Evolutionary conservation across 2,113 vertebrate species (phyloP).

Genomic region (Acanthisitta chloris): DNA sequence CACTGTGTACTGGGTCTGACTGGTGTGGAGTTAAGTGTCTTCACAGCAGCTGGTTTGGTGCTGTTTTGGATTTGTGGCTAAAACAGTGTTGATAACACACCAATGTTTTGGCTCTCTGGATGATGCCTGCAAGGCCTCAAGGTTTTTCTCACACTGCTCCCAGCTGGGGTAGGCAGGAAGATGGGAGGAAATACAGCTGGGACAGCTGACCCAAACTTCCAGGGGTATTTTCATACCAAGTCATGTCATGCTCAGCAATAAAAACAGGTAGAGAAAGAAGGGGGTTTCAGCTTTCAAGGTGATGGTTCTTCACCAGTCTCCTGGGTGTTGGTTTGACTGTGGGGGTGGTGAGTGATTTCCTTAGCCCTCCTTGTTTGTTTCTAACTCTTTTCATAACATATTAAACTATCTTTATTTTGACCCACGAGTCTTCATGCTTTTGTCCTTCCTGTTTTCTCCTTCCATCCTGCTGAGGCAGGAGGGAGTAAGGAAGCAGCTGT

Average conservation of each 20-base stretch:
- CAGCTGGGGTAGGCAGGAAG: not conserved
- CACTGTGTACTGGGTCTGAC: not conserved
- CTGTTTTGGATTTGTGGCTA: not conserved
- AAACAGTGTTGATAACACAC: not conserved
- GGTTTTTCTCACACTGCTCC: not conserved
- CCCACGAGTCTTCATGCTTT: not conserved
- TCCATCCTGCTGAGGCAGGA: not conserved
- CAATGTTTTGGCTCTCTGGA: not conserved
- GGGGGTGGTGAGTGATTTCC: not conserved
- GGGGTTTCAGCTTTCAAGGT: not conserved
- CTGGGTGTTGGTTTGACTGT: not conserved
- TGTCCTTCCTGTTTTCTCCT: not conserved
- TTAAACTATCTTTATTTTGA: not conserved
- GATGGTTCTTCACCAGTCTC: not conserved
- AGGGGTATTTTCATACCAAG: not conserved
- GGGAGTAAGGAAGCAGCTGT: not conserved
- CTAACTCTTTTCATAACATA: not conserved
- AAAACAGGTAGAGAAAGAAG: not conserved
- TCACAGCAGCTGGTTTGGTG: not conserved
- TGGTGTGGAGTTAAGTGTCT: not conserved
- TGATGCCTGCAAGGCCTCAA: not conserved
- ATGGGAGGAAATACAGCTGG: not conserved
- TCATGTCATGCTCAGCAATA: not conserved
- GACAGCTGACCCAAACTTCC: not conserved
- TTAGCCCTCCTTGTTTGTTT: rapidly evolving